Evolutionary conservation across 2,113 vertebrate genomes (phyloP), one percentile per base, ranked within the genome.

Genomic region (Sebastes fasciatus): DNA sequence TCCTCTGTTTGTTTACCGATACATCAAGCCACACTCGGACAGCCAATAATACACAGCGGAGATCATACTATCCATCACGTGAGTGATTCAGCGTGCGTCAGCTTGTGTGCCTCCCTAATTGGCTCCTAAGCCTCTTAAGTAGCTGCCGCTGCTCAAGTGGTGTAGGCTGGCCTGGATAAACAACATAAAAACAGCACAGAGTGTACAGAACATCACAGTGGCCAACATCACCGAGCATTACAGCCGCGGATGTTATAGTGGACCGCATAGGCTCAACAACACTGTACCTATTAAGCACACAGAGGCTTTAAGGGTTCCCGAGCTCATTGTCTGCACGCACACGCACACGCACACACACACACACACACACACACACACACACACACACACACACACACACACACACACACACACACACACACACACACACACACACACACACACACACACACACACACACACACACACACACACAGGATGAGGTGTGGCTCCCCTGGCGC

Each of bases 41-140:
- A 83, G 83, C 90, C 89, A 90, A 88, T 89, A 82, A 88, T 6
- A 75, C 83, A 76, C 57, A 82, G 83, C 14, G 78, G 68, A 91
- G 89, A 91, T 90, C 92, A 90, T 77, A 77, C 88, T 86, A 86
- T 91, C 82, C 67, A 19, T 94, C 93, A 93, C 78, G 79, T 89
- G 89, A 89, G 77, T 54, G 34, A 75, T 85, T 80, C 76, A 87
- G 80, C 79, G 21, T 89, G 87, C 77, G 67, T 91, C 91, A 91
- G 87, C 88, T 71, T 78, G 80, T 80, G 88, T 87, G 83, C 81
- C 77, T 84, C 89, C 63, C 83, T 93, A 93, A 94, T 93, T 93
- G 92, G 91, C 90, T 93, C 82, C 91, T 93, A 94, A 94, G 92
- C 92, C 88, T 93, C 92, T 94, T 94, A 94, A 92, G 94, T 91